A percentile compares a stretch with the other conserved stretches of the same genome.
Evolutionary conservation across 2,888 invertebrate genomes (phyloP).

Genomic region (Cheiracanthium punctorium): DNA sequence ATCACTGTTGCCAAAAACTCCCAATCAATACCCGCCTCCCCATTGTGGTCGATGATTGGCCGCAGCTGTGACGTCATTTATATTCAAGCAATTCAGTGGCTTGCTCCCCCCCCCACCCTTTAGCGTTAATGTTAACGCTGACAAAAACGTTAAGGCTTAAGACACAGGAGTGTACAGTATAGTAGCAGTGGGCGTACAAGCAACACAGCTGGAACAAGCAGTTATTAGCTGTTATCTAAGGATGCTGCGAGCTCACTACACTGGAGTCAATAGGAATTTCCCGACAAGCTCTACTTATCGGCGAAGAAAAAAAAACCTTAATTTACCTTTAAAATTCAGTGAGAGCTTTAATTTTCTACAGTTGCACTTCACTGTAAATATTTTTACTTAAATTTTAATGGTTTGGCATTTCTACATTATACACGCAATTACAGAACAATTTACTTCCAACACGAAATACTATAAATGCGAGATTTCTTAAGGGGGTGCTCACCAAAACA

Average conservation of each 20-base stretch:
- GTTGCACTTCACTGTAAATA: too few species aligned
- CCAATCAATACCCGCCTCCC: slow-evolving; percentile 65
- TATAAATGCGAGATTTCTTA: too few species aligned
- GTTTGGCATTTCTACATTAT: too few species aligned
- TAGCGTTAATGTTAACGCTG: slow-evolving; percentile 59
- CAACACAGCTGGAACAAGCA: slow-evolving; percentile 23
- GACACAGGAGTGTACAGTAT: slow-evolving; percentile 23
- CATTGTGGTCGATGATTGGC: slow-evolving; percentile 69
- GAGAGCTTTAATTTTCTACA: too few species aligned
- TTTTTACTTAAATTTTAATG: too few species aligned
- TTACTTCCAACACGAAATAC: too few species aligned
- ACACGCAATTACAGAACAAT: too few species aligned
- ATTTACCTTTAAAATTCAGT: too few species aligned
- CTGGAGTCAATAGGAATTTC: not conserved
- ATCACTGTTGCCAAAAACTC: slow-evolving; percentile 54
- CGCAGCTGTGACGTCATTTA: slow-evolving; percentile 71
- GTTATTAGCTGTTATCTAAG: not conserved
- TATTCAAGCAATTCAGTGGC: slow-evolving; percentile 70
- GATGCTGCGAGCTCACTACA: not conserved
- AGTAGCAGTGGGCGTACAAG: slow-evolving; percentile 15
- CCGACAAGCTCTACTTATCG: too few species aligned
- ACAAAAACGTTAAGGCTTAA: slow-evolving; percentile 53
- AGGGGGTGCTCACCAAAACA: too few species aligned
- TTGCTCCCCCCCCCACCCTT: slow-evolving; percentile 42
- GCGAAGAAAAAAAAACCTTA: too few species aligned